phyloP scores from a whole-genome alignment of 2,113 vertebrate genomes.

The Oryzias javanicus region DNA sequence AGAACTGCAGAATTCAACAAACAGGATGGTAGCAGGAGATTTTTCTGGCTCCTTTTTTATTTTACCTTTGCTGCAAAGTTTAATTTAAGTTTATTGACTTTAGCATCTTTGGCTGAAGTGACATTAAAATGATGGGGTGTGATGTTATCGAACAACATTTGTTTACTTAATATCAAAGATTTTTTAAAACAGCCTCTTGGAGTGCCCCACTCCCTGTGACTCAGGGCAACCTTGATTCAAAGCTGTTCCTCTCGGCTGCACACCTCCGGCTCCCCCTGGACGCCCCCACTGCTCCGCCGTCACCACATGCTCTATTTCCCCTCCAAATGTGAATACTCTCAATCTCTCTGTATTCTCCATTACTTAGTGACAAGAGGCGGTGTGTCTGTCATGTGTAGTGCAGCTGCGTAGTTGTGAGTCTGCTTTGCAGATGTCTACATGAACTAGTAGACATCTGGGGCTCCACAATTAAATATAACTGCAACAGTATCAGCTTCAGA shows the following conservation, averaged over 20 bases:
- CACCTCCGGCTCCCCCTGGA: conserved; percentile 58
- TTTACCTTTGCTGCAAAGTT: too few relatives aligned
- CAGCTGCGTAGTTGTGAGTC: conserved; percentile 11
- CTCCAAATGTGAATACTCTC: conserved; percentile 59
- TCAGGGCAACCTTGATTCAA: conserved; percentile 43
- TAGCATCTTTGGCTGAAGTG: too few relatives aligned
- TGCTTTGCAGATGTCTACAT: conserved; percentile 9
- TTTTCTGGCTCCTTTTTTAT: too few relatives aligned
- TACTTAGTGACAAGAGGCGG: conserved; percentile 30
- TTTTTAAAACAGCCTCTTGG: conserved; percentile 4
- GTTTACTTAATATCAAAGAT: neutral
- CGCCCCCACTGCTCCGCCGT: conserved; percentile 44
- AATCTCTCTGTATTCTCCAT: conserved; percentile 38
- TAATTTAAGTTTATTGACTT: too few relatives aligned
- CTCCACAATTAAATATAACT: conserved; percentile 26
- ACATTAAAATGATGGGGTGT: too few relatives aligned
- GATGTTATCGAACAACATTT: too few relatives aligned
- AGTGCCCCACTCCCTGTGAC: conserved; percentile 24
- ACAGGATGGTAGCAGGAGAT: too few relatives aligned
- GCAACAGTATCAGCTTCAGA: conserved; percentile 28
- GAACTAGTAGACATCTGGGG: conserved; percentile 17
- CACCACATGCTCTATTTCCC: conserved; percentile 63
- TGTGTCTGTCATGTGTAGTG: conserved; percentile 1
- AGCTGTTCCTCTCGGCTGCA: conserved; percentile 60
- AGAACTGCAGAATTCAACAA: too few relatives aligned